These are phyloP conservation scores for Muschampia plurimacula DNA, from an alignment of 2,888 invertebrate species.

Conservation along the genomic window DNA sequence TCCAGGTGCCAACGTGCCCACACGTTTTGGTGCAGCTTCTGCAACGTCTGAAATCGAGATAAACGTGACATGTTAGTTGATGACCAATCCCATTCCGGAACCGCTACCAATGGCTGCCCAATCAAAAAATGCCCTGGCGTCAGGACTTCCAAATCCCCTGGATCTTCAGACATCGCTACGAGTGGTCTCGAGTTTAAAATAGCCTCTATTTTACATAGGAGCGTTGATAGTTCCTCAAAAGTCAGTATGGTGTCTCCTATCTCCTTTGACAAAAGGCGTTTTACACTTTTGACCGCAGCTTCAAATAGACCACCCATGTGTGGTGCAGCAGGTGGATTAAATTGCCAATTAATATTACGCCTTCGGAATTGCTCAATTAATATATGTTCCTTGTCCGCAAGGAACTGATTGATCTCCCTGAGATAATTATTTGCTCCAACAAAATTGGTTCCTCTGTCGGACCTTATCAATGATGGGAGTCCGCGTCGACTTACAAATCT, in stretches of 20 bases:
- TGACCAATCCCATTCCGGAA: not conserved
- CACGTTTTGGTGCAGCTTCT: not conserved
- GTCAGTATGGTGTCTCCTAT: slow-evolving; percentile 14
- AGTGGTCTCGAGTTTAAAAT: slow-evolving; percentile 10
- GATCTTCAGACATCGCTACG: not conserved
- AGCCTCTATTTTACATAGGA: slow-evolving; percentile 6
- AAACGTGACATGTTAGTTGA: not conserved
- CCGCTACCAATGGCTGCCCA: not conserved
- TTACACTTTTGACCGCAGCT: slow-evolving; percentile 36
- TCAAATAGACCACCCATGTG: slow-evolving; percentile 41
- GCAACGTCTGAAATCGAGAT: not conserved
- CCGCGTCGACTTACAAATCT: slow-evolving; percentile 41
- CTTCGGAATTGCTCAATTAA: slow-evolving; percentile 2
- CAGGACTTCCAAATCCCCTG: slow-evolving; percentile 7
- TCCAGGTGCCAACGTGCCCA: slow-evolving; percentile 27
- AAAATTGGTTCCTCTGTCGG: slow-evolving; percentile 43
- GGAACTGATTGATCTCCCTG: slow-evolving; percentile 18
- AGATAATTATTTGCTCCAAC: slow-evolving; percentile 37
- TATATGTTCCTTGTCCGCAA: slow-evolving; percentile 4
- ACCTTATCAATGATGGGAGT: slow-evolving; percentile 23
- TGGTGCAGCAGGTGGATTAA: slow-evolving; percentile 30
- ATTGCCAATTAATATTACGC: slow-evolving; percentile 31
- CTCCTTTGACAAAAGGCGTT: slow-evolving; percentile 11
- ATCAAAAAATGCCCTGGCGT: slow-evolving; percentile 20
- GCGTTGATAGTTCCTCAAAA: slow-evolving; percentile 10